phyloP scores from a whole-genome alignment of 2,888 invertebrate genomes.

The Leucoma salicis region DNA sequence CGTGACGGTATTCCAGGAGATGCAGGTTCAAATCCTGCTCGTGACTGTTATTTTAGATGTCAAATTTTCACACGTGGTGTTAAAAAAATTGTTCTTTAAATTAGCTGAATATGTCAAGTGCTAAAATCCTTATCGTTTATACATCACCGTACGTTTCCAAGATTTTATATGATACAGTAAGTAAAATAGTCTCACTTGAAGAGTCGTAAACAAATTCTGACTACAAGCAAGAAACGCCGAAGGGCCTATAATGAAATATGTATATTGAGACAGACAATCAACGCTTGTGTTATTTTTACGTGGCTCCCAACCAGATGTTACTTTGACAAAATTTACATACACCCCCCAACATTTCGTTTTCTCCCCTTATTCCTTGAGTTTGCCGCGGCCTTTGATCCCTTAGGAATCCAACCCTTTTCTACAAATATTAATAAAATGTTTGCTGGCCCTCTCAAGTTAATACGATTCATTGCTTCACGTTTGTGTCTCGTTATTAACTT shows the following conservation, averaged over 20 bases:
- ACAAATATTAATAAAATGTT: constrained; percentile 37
- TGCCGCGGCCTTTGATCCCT: constrained; percentile 31
- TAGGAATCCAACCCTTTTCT: constrained; percentile 28
- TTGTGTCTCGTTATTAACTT: constrained; percentile 11
- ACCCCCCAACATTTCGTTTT: constrained; percentile 18
- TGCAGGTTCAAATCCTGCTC: no score
- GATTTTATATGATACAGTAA: no score
- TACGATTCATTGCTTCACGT: constrained; percentile 23
- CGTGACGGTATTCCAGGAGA: no score
- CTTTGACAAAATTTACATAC: constrained; percentile 42
- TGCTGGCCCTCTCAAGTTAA: constrained; percentile 37
- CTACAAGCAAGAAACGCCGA: constrained; percentile 13
- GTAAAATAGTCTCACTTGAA: no score
- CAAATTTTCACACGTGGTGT: no score
- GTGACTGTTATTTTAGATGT: no score
- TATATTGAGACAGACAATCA: constrained; percentile 35
- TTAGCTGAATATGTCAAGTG: no score
- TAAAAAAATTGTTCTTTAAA: no score
- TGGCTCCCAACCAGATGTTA: constrained; percentile 30
- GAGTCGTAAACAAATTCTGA: constrained; percentile 4
- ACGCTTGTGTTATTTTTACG: constrained; percentile 33
- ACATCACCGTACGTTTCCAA: no score
- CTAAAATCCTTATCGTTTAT: no score
- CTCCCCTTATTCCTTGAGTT: constrained; percentile 13
- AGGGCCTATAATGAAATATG: constrained; percentile 28